A percentile compares a stretch with the other conserved stretches of the same genome.
phyloP scores from a whole-genome alignment of 2,888 invertebrate genomes.

The Cantharis rustica region DNA sequence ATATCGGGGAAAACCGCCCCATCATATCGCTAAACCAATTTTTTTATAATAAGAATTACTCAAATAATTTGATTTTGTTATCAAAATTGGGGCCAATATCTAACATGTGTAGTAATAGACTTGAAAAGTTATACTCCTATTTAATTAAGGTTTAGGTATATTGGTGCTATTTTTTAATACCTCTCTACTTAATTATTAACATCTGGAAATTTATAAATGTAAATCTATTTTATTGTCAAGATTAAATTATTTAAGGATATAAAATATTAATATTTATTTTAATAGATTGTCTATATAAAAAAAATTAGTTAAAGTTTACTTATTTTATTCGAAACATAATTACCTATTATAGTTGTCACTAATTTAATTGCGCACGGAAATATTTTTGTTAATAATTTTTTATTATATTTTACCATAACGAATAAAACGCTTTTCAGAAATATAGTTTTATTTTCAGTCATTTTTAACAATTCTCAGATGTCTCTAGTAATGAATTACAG shows the following conservation, averaged over 20 bases:
- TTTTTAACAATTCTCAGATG: too few species aligned
- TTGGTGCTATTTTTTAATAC: conserved; percentile 1
- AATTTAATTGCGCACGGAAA: background rate
- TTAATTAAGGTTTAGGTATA: background rate
- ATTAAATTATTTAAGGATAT: background rate
- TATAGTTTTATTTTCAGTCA: background rate
- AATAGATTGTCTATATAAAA: background rate
- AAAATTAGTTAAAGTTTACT: background rate
- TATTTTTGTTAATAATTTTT: background rate
- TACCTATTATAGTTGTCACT: background rate
- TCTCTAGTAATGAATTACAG: too few species aligned
- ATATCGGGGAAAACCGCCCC: background rate
- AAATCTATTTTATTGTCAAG: background rate
- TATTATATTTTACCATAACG: background rate
- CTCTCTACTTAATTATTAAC: background rate
- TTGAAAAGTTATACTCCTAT: background rate
- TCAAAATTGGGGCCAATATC: background rate
- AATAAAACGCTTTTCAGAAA: background rate
- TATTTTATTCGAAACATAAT: background rate
- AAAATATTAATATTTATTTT: background rate
- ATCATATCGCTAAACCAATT: background rate
- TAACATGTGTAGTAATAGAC: background rate
- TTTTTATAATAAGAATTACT: background rate
- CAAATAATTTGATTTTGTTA: background rate
- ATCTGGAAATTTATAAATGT: background rate